Evolutionary conservation across 2,113 vertebrate genomes (phyloP).

Genomic region (Raja brachyura): DNA sequence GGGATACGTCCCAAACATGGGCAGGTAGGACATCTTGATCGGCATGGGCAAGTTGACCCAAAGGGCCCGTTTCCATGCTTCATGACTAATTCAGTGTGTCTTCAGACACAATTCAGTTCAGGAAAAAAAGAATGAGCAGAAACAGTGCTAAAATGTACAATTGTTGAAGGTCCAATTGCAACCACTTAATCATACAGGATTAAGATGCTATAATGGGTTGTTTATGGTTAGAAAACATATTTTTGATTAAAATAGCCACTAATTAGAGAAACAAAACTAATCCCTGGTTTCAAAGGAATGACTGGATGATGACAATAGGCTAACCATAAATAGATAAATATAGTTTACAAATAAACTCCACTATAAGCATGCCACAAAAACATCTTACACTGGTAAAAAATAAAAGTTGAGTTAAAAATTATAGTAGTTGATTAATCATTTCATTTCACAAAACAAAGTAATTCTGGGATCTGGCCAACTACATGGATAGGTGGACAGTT

Average conservation of each 20-base stretch:
- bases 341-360: background rate
- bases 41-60: no score
- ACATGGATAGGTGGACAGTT: no score
- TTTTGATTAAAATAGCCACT: background rate
- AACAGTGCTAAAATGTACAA: background rate
- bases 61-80: background rate
- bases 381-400: background rate
- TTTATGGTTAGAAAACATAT: background rate
- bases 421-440: background rate
- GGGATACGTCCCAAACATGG: no score
- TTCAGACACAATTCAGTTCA: background rate
- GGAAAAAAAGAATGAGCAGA: background rate
- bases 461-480: background rate
- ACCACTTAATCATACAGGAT: background rate
- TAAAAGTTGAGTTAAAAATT: background rate
- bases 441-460: background rate
- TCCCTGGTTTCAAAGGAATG: background rate
- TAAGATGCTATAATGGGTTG: background rate
- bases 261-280: background rate
- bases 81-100: background rate
- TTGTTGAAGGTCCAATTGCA: background rate
- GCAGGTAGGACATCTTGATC: no score
- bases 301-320: background rate
- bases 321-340: background rate
- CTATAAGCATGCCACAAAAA: no score